These are phyloP conservation scores for Leistus spinibarbis DNA, from an alignment of 2,888 invertebrate species.

Conservation along the genomic window DNA sequence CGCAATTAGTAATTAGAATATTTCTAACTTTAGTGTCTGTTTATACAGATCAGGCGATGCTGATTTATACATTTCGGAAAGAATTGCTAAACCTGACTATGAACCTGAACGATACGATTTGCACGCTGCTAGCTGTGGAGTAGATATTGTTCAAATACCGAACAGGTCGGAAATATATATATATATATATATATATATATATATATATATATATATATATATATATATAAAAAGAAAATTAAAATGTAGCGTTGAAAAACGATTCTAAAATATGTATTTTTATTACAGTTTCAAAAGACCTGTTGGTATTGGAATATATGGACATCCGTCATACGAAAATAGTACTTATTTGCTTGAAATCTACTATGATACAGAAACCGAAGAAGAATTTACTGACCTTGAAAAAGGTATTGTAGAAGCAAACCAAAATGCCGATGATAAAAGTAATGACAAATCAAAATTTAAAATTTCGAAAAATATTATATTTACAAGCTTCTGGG, in stretches of 20 bases:
- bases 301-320: slow-evolving; percentile 41
- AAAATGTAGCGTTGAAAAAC: background rate
- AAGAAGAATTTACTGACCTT: slow-evolving; percentile 14
- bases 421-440: background rate
- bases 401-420: background rate
- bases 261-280: background rate
- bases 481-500: slow-evolving; percentile 26
- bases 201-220: background rate
- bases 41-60: slow-evolving; percentile 42
- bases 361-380: slow-evolving; percentile 19
- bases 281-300: slow-evolving; percentile 36
- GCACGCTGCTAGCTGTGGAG: slow-evolving; percentile 40
- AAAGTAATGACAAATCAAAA: slow-evolving; percentile 19
- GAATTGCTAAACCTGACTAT: slow-evolving; percentile 39
- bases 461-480: slow-evolving; percentile 25
- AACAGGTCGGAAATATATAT: too few species aligned
- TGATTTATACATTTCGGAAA: slow-evolving; percentile 41
- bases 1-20: background rate
- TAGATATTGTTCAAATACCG: slow-evolving; percentile 38
- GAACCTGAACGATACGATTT: slow-evolving; percentile 40
- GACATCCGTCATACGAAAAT: slow-evolving; percentile 39
- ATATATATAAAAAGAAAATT: background rate
- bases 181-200: background rate
- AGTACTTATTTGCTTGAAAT: slow-evolving; percentile 40
- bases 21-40: too few species aligned